These are phyloP conservation scores for Brassicogethes aeneus DNA, from an alignment of 2,888 invertebrate genomes.

Conservation along the genomic window DNA sequence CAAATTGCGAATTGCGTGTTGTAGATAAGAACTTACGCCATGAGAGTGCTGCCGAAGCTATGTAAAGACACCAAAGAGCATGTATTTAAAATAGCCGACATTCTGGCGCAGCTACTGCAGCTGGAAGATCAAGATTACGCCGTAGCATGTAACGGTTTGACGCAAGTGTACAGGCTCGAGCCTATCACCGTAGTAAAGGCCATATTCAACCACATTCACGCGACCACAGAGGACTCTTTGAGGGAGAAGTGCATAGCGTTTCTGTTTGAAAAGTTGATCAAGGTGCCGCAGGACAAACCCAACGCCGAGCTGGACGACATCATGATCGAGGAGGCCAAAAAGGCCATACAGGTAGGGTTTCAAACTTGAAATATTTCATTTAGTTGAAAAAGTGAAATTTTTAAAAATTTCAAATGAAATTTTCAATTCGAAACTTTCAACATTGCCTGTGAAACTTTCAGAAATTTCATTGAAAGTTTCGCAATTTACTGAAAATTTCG, in stretches of 20 bases:
- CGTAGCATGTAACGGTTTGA: slow-evolving; percentile 74
- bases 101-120: slow-evolving; percentile 82
- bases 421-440: no score
- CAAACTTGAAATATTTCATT: no score
- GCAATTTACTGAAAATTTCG: no score
- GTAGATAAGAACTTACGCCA: slow-evolving; percentile 89
- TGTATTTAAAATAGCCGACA: slow-evolving; percentile 81
- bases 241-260: slow-evolving; percentile 85
- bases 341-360: slow-evolving; percentile 76
- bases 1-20: no score
- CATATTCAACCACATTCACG: slow-evolving; percentile 49
- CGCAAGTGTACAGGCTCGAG: slow-evolving; percentile 67
- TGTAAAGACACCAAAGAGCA: slow-evolving; percentile 81
- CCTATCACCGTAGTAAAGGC: slow-evolving; percentile 53
- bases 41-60: slow-evolving; percentile 79
- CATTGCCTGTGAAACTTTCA: no score
- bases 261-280: slow-evolving; percentile 55
- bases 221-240: slow-evolving; percentile 62
- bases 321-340: slow-evolving; percentile 66
- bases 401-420: no score
- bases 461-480: no score
- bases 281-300: slow-evolving; percentile 61
- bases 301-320: slow-evolving; percentile 76
- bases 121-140: slow-evolving; percentile 81
- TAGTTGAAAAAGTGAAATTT: no score